Conservation (phyloP, 2,797 vertebrate species). For the Dicrostonyx torquatus region DNA sequence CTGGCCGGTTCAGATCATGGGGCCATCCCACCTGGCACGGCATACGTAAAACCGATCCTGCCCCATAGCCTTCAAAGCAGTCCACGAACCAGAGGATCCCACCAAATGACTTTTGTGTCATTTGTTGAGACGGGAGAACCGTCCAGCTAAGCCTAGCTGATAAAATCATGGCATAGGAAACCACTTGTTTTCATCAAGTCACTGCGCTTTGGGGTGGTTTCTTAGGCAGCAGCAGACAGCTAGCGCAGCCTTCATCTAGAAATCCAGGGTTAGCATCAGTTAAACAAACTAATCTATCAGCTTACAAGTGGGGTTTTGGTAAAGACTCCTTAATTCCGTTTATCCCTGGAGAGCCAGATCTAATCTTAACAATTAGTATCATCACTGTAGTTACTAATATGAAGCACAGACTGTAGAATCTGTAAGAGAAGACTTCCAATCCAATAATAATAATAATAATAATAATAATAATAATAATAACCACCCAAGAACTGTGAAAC, state of each 20-base stretch:
- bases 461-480: not conserved
- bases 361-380: not conserved
- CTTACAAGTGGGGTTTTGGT: slow-evolving; percentile 10
- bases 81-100: not conserved
- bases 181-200: not conserved
- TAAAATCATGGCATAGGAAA: not conserved
- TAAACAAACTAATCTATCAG: not conserved
- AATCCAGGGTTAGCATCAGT: not conserved
- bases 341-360: not conserved
- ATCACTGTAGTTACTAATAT: not conserved
- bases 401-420: not conserved
- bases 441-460: too few species aligned
- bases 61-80: not conserved
- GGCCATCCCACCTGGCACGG: not conserved
- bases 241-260: not conserved
- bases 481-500: not conserved
- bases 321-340: slow-evolving; percentile 1
- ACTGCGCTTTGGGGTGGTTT: not conserved
- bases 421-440: not conserved
- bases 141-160: not conserved
- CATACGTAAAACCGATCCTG: not conserved
- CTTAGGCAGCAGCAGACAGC: not conserved
- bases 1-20: not conserved
- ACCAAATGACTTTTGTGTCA: not conserved
- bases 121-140: not conserved